phyloP scores from a whole-genome alignment of 2,888 invertebrate species.

The Cordilura impudica region DNA sequence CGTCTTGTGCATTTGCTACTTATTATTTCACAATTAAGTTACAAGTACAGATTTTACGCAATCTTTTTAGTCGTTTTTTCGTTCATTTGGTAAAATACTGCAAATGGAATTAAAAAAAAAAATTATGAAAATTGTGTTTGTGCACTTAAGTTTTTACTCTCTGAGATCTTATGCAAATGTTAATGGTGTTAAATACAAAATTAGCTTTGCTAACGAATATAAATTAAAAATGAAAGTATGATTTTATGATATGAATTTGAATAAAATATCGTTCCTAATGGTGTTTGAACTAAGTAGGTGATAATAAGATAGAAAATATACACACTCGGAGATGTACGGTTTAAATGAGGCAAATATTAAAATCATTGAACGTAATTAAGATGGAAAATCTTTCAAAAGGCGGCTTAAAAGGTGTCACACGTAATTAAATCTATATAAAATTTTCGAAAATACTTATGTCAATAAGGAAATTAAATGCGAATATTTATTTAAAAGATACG shows the following conservation, averaged over 20 bases:
- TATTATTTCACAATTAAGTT: conserved; percentile 47
- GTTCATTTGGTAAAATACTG: not conserved
- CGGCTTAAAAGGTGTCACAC: no score
- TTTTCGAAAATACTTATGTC: no score
- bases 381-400: no score
- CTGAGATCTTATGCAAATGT: conserved; percentile 45
- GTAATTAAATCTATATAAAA: no score
- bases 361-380: no score
- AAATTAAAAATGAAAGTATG: conserved; percentile 43
- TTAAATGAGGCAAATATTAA: no score
- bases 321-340: not conserved
- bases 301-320: not conserved
- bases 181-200: conserved; percentile 47
- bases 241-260: conserved; percentile 32
- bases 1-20: not conserved
- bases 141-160: conserved; percentile 37
- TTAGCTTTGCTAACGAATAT: conserved; percentile 49
- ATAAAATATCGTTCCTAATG: not conserved
- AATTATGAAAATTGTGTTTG: conserved; percentile 33
- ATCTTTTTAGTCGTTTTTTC: not conserved
- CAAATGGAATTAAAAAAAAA: conserved; percentile 22
- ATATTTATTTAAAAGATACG: no score
- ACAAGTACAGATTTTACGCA: not conserved
- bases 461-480: no score
- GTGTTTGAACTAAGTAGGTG: not conserved